phyloP scores from a whole-genome alignment of 2,113 vertebrate genomes.

The Ginglymostoma cirratum region DNA sequence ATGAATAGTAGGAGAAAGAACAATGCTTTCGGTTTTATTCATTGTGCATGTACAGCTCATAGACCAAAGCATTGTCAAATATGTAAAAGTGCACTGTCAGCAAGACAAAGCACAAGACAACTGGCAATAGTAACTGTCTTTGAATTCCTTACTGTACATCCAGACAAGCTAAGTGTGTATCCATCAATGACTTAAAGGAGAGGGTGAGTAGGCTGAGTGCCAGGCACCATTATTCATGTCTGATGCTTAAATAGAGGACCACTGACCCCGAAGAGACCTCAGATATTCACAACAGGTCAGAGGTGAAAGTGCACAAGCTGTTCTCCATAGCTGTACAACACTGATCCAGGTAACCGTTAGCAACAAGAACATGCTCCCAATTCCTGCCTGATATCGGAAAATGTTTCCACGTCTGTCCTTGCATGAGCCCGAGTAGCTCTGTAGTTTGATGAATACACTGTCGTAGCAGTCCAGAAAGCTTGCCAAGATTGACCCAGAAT shows the following conservation, averaged over 20 bases:
- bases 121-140: conserved; percentile 56
- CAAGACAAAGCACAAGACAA: conserved; percentile 49
- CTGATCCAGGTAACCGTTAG: conserved; percentile 55
- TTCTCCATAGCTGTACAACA: conserved; percentile 57
- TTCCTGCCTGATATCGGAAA: conserved; percentile 48
- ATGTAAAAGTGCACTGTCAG: conserved; percentile 50
- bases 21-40: not conserved
- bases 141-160: conserved; percentile 49
- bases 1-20: not conserved
- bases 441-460: conserved; percentile 29
- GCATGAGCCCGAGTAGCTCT: conserved; percentile 43
- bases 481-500: conserved; percentile 34
- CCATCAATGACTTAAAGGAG: conserved; percentile 50
- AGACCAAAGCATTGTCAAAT: conserved; percentile 47
- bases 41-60: conserved; percentile 24
- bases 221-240: conserved; percentile 60
- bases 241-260: conserved; percentile 59
- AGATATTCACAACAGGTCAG: conserved; percentile 51
- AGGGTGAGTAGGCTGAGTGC: conserved; percentile 53
- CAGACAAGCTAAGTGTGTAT: conserved; percentile 53
- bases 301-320: conserved; percentile 59
- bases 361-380: conserved; percentile 53
- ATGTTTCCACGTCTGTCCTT: conserved; percentile 48
- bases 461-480: conserved; percentile 1
- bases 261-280: conserved; percentile 58